These are phyloP conservation scores for Chrysemys picta DNA, from an alignment of 2,113 vertebrate genomes.

Conservation along the genomic window DNA sequence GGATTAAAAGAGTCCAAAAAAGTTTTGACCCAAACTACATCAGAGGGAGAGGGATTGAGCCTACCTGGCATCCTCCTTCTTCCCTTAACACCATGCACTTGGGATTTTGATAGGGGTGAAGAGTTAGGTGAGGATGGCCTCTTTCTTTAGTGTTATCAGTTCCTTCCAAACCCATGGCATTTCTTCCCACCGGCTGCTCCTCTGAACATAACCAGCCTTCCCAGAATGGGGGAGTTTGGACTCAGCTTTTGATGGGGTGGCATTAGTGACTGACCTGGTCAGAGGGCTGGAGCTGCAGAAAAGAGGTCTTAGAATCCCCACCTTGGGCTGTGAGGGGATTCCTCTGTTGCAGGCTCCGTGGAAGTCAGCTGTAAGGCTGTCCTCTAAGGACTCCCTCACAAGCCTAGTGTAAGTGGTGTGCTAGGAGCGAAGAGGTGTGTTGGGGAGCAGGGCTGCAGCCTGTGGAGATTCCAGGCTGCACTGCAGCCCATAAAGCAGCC, in stretches of 20 bases:
- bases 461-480: neutral
- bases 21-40: neutral
- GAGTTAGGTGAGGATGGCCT: neutral
- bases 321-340: neutral
- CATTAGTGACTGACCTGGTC: neutral
- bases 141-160: neutral
- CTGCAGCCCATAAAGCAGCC: neutral
- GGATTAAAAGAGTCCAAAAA: neutral
- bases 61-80: neutral
- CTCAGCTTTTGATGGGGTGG: neutral
- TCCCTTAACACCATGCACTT: neutral
- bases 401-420: no score
- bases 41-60: neutral
- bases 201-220: neutral
- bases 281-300: neutral
- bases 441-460: neutral
- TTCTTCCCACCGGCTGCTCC: neutral
- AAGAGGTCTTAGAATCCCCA: neutral
- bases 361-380: neutral
- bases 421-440: neutral
- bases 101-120: neutral
- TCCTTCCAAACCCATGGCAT: neutral
- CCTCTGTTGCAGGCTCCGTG: neutral
- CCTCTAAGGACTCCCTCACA: neutral
- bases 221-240: neutral